phyloP scores from a whole-genome alignment of 2,888 invertebrate genomes.

The Lingula anatina region DNA sequence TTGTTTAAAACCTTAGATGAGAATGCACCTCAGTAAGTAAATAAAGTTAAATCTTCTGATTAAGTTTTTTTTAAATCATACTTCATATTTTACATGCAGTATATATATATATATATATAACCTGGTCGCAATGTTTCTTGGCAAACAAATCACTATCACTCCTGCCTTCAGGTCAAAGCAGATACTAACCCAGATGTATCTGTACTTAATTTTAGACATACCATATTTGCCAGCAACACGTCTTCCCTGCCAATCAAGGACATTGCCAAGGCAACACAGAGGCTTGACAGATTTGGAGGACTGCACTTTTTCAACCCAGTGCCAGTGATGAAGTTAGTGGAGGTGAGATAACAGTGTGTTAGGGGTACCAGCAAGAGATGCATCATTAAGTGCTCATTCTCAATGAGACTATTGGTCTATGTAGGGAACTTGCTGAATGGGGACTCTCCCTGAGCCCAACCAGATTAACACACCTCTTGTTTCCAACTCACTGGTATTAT shows the following conservation, averaged over 20 bases:
- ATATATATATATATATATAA: not conserved
- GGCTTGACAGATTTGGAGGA: constrained; percentile 70
- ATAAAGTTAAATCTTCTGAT: not conserved
- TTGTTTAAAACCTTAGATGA: constrained; percentile 67
- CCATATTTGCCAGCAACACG: constrained; percentile 84
- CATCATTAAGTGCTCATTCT: too few relatives aligned
- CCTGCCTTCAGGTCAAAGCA: too few relatives aligned
- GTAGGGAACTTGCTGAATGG: too few relatives aligned
- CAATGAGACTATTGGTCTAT: too few relatives aligned
- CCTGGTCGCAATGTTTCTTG: not conserved
- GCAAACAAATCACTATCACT: not conserved
- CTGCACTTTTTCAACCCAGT: constrained; percentile 89
- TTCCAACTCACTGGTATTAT: too few relatives aligned
- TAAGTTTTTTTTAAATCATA: not conserved
- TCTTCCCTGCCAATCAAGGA: constrained; percentile 80
- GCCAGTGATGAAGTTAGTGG: constrained; percentile 82
- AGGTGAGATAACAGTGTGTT: too few relatives aligned
- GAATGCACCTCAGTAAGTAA: constrained; percentile 54
- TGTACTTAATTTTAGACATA: too few relatives aligned
- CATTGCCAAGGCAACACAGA: constrained; percentile 69
- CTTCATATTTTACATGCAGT: not conserved
- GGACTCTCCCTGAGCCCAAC: too few relatives aligned
- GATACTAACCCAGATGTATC: too few relatives aligned
- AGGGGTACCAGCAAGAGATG: too few relatives aligned
- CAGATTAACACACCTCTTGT: too few relatives aligned